Conservation (phyloP, 1,140 invertebrate species). For the Planococcus citri region DNA sequence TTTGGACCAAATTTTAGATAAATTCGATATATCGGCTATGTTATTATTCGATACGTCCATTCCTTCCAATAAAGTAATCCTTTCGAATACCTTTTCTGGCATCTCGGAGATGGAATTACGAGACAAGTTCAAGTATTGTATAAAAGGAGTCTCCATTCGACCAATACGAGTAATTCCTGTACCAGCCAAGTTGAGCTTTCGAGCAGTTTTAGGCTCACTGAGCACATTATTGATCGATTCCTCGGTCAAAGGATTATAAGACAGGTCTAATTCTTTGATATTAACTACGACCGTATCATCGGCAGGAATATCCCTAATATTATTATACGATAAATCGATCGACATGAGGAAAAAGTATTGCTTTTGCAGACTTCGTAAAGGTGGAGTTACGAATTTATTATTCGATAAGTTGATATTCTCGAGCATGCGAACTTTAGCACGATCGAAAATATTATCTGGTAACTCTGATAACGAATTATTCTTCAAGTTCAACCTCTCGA, state of each 20-base stretch:
- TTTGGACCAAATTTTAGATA: slow-evolving; percentile 48
- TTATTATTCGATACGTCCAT: slow-evolving; percentile 66
- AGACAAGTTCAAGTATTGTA: slow-evolving; percentile 67
- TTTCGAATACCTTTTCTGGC: slow-evolving; percentile 51
- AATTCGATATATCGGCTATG: slow-evolving; percentile 34
- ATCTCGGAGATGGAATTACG: slow-evolving; percentile 57
- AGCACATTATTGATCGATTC: slow-evolving; percentile 61
- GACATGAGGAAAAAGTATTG: slow-evolving; percentile 68
- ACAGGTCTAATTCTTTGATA: slow-evolving; percentile 73
- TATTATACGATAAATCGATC: slow-evolving; percentile 66
- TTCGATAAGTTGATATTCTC: slow-evolving; percentile 65
- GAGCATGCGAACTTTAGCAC: slow-evolving; percentile 58
- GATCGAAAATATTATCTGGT: slow-evolving; percentile 72
- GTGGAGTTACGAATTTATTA: slow-evolving; percentile 65
- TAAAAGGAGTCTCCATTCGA: slow-evolving; percentile 72
- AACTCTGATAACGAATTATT: slow-evolving; percentile 60
- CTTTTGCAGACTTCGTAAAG: slow-evolving; percentile 59
- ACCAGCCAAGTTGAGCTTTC: slow-evolving; percentile 64
- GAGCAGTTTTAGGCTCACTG: slow-evolving; percentile 74
- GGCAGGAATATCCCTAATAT: slow-evolving; percentile 59
- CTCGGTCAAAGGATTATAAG: slow-evolving; percentile 64
- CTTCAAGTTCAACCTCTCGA: slow-evolving; percentile 59
- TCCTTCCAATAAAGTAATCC: slow-evolving; percentile 61
- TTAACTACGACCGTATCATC: slow-evolving; percentile 77
- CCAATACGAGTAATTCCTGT: slow-evolving; percentile 54